Evolutionary conservation across 2,113 vertebrate genomes (phyloP).

Genomic region (Psephotus haematonotus): DNA sequence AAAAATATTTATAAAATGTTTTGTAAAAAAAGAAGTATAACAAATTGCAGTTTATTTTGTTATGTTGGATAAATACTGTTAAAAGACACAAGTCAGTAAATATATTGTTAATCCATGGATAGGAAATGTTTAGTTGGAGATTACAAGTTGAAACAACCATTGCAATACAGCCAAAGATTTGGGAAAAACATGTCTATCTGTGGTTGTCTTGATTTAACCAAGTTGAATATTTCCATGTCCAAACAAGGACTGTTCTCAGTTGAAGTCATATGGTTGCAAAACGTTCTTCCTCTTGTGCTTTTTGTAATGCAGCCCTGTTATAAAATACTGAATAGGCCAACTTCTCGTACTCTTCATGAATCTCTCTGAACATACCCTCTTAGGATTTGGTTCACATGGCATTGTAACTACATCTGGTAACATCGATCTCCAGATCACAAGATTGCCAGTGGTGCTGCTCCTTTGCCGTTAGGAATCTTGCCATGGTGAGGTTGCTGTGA

Average conservation of each 20-base stretch:
- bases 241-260: conserved; percentile 7
- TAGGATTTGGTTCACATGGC: neutral
- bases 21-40: conserved; percentile 86
- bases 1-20: conserved; percentile 92
- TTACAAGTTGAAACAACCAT: conserved; percentile 85
- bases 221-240: conserved; percentile 45
- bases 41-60: conserved; percentile 91
- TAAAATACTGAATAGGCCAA: too few relatives aligned
- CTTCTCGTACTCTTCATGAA: neutral
- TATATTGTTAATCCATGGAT: conserved; percentile 86
- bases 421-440: neutral
- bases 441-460: neutral
- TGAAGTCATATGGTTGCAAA: neutral
- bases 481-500: neutral
- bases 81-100: conserved; percentile 84
- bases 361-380: neutral
- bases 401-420: neutral
- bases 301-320: neutral
- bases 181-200: conserved; percentile 79
- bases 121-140: conserved; percentile 86
- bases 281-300: neutral
- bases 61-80: conserved; percentile 89
- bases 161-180: conserved; percentile 91
- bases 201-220: conserved; percentile 85
- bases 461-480: neutral